A percentile compares a stretch with the other conserved stretches of the same genome.
These are phyloP conservation scores for Tuberolachnus salignus DNA, from an alignment of 2,888 invertebrate species.

Conservation along the genomic window DNA sequence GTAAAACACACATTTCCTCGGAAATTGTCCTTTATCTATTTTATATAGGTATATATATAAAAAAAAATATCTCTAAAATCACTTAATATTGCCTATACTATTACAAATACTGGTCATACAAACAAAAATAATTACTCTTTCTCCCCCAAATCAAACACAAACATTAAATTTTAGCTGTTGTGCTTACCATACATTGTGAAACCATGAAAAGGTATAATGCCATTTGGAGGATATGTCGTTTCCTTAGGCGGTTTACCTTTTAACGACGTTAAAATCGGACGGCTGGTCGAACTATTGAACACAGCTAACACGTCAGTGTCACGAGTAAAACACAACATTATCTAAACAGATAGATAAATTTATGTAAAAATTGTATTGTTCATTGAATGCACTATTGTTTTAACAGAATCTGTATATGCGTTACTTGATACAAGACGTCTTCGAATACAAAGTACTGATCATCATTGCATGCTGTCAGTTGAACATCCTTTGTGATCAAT, in stretches of 20 bases:
- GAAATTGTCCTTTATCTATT: too few relatives aligned
- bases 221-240: conserved; percentile 88
- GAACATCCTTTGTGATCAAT: conserved; percentile 93
- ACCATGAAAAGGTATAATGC: conserved; percentile 94
- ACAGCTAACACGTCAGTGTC: conserved; percentile 80
- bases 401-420: too few relatives aligned
- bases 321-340: conserved; percentile 88
- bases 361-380: neutral
- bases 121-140: too few relatives aligned
- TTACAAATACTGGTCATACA: too few relatives aligned
- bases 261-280: conserved; percentile 76
- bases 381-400: neutral
- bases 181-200: conserved; percentile 93
- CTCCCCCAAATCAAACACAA: too few relatives aligned
- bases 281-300: conserved; percentile 66
- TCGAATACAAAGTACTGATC: conserved; percentile 98
- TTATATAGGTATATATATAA: too few relatives aligned
- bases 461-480: conserved; percentile 93
- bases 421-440: conserved; percentile 89
- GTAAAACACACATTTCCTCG: too few relatives aligned
- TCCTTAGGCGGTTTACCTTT: conserved; percentile 76
- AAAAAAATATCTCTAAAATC: too few relatives aligned
- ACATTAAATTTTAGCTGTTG: neutral
- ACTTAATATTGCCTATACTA: too few relatives aligned
- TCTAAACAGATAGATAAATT: conserved; percentile 63